Conservation (phyloP, 2,888 invertebrate genomes). For the Sepiola atlantica region DNA sequence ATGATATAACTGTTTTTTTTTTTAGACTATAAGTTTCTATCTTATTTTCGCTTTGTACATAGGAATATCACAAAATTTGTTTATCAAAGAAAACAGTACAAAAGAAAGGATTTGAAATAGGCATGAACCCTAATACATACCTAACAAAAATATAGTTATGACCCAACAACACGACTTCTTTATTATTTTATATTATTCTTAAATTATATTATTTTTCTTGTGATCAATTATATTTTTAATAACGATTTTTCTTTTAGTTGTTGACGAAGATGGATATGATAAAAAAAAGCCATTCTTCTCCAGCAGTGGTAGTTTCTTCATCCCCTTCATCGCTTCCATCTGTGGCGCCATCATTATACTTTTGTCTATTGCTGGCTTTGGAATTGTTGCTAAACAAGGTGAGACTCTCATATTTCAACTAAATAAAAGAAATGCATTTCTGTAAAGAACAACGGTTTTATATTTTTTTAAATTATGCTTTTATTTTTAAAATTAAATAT, state of each 20-base stretch:
- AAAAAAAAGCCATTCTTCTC: conserved; percentile 43
- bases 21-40: too few species aligned
- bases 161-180: too few species aligned
- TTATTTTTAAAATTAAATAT: background rate
- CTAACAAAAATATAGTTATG: too few species aligned
- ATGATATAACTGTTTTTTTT: too few species aligned
- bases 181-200: background rate
- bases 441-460: too few species aligned
- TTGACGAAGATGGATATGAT: conserved; percentile 43
- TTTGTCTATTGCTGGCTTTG: conserved; percentile 63
- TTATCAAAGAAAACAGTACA: too few species aligned
- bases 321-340: conserved; percentile 65
- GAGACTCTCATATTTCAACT: conserved; percentile 18
- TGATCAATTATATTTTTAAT: background rate
- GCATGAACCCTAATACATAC: too few species aligned
- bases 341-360: conserved; percentile 61
- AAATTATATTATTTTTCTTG: background rate
- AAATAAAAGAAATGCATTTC: too few species aligned
- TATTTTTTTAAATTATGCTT: background rate
- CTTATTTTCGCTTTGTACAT: too few species aligned
- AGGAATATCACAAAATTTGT: too few species aligned
- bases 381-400: conserved; percentile 66
- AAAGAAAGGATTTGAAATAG: too few species aligned
- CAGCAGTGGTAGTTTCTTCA: conserved; percentile 55
- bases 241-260: background rate